Conservation (phyloP, 2,797 vertebrate species). For the Bradypodion pumilum region DNA sequence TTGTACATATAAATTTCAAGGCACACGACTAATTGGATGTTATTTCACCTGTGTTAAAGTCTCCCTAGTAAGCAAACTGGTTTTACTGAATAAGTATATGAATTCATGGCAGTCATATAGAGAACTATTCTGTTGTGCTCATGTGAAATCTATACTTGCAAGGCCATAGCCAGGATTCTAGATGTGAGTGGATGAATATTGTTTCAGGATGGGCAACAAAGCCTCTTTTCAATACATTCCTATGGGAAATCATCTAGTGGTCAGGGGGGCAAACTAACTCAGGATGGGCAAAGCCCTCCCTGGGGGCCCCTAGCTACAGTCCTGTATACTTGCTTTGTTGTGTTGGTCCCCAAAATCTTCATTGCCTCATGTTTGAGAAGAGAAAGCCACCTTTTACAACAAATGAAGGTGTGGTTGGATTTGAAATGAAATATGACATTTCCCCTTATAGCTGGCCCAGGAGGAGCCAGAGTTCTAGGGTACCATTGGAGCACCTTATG, state of each 20-base stretch:
- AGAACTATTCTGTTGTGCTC: neutral
- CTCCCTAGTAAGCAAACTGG: constrained; percentile 63
- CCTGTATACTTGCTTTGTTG: neutral
- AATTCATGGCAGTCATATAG: neutral
- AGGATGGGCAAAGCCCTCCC: too few relatives aligned
- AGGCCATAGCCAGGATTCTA: too few relatives aligned
- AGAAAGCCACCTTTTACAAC: neutral
- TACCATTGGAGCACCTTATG: rapidly evolving
- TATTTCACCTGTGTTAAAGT: constrained; percentile 74
- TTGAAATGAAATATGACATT: neutral
- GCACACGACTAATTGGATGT: constrained; percentile 57
- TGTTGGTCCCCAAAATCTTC: neutral
- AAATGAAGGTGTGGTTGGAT: neutral
- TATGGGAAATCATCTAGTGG: too few relatives aligned
- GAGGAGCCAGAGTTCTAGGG: neutral
- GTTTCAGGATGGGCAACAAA: too few relatives aligned
- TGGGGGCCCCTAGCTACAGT: too few relatives aligned
- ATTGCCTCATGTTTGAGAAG: neutral
- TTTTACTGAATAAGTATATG: neutral
- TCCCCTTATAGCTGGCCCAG: neutral
- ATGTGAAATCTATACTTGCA: neutral
- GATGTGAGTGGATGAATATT: too few relatives aligned
- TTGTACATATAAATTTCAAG: constrained; percentile 61
- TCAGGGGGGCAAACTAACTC: too few relatives aligned
- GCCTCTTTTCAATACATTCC: too few relatives aligned